phyloP scores from a whole-genome alignment of 2,888 invertebrate genomes.

The Spisula subtruncata region DNA sequence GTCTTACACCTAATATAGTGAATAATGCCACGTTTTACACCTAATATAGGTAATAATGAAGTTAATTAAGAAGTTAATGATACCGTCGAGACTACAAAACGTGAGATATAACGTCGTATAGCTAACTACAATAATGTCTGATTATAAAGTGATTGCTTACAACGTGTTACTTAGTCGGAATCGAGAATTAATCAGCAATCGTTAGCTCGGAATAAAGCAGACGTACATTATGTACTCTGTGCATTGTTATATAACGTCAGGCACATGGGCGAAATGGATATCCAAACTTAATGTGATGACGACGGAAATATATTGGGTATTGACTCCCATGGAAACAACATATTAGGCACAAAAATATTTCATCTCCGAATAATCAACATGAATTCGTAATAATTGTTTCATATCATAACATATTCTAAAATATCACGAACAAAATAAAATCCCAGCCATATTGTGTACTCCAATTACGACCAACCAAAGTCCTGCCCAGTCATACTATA shows the following conservation, averaged over 20 bases:
- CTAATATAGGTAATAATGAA: no score
- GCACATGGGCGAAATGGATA: constrained; percentile 1
- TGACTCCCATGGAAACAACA: constrained; percentile 18
- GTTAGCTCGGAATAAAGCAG: background rate
- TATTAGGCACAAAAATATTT: constrained; percentile 15
- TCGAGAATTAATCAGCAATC: background rate
- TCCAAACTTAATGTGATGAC: background rate
- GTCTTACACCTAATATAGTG: no score
- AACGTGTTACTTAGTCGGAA: background rate
- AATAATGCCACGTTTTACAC: no score
- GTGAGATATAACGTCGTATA: background rate
- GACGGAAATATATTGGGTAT: background rate
- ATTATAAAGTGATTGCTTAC: background rate
- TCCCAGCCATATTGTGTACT: constrained; percentile 20
- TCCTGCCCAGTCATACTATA: constrained; percentile 88
- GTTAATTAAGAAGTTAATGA: no score
- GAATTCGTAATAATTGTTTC: background rate
- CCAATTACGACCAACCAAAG: constrained; percentile 87
- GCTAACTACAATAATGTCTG: background rate
- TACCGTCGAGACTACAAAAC: no score
- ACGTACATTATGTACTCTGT: background rate
- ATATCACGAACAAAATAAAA: background rate
- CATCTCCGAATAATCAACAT: background rate
- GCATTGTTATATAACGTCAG: background rate
- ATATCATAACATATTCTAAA: background rate